Conservation (phyloP, 2,888 invertebrate genomes). For the Acronicta leporina region DNA sequence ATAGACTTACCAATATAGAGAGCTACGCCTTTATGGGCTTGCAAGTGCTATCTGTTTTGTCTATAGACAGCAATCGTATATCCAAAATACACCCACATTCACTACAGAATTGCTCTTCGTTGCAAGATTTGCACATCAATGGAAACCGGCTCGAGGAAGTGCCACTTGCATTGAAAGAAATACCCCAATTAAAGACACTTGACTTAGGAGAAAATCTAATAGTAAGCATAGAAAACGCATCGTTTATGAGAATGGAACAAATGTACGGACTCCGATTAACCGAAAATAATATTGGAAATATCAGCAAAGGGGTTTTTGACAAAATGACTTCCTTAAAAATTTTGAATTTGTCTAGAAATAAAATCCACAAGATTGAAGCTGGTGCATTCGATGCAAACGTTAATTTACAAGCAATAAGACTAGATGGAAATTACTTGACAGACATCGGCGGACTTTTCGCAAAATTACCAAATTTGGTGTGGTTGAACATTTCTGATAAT, state of each 20-base stretch:
- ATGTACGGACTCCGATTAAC: constrained; percentile 95
- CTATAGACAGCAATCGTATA: constrained; percentile 94
- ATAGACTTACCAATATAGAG: constrained; percentile 93
- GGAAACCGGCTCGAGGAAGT: constrained; percentile 94
- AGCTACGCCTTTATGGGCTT: constrained; percentile 93
- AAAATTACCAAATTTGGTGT: constrained; percentile 94
- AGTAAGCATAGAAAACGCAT: constrained; percentile 92
- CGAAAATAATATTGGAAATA: constrained; percentile 94
- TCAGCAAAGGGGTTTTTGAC: constrained; percentile 94
- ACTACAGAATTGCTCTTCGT: constrained; percentile 93
- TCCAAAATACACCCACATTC: constrained; percentile 93
- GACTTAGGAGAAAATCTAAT: constrained; percentile 96
- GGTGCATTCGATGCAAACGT: constrained; percentile 94
- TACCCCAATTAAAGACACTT: constrained; percentile 93
- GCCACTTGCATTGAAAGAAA: constrained; percentile 92
- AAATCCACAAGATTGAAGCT: constrained; percentile 93
- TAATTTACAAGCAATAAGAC: constrained; percentile 93
- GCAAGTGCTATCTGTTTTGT: constrained; percentile 92
- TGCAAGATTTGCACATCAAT: constrained; percentile 95
- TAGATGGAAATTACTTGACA: constrained; percentile 94
- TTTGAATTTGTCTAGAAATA: constrained; percentile 95
- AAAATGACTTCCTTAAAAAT: constrained; percentile 94
- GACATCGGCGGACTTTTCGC: constrained; percentile 94
- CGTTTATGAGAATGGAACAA: constrained; percentile 94
- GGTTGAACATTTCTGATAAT: constrained; percentile 96